Conservation (phyloP, 2,113 vertebrate species). For the Aspiorhynchus laticeps region DNA sequence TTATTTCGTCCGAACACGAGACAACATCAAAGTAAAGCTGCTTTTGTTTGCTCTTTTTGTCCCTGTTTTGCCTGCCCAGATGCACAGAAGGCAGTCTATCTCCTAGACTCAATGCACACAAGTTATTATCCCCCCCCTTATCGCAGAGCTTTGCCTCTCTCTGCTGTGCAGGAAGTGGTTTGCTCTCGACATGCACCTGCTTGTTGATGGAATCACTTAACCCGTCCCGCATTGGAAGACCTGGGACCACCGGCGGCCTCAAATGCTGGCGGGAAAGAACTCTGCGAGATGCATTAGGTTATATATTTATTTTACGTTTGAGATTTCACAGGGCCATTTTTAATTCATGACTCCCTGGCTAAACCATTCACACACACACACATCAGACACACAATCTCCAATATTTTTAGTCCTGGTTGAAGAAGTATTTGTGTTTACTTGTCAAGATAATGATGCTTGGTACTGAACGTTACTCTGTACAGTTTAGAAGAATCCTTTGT, state of each 20-base stretch:
- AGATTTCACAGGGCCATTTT: background rate
- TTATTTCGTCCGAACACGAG: conserved; percentile 49
- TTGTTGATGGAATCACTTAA: conserved; percentile 54
- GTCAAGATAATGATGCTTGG: background rate
- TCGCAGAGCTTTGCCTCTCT: conserved; percentile 42
- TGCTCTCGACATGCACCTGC: conserved; percentile 56
- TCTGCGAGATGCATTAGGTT: conserved; percentile 18
- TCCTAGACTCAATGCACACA: conserved; percentile 60
- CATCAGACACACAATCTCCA: background rate
- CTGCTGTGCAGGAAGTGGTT: conserved; percentile 55
- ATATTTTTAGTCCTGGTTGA: conserved; percentile 5
- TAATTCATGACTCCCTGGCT: conserved; percentile 21
- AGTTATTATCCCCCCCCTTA: conserved; percentile 57
- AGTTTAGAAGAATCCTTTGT: conserved; percentile 64
- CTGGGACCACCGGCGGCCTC: background rate
- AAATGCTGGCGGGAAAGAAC: conserved; percentile 1
- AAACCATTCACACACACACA: background rate
- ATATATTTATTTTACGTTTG: conserved; percentile 26
- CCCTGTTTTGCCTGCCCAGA: conserved; percentile 27
- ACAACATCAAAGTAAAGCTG: conserved; percentile 58
- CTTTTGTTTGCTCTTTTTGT: conserved; percentile 12
- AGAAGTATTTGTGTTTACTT: background rate
- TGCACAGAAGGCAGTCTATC: conserved; percentile 40
- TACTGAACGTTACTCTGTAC: background rate
- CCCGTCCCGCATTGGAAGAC: conserved; percentile 35